Conservation (phyloP, 2,888 invertebrate genomes). For the Junonia oenone region DNA sequence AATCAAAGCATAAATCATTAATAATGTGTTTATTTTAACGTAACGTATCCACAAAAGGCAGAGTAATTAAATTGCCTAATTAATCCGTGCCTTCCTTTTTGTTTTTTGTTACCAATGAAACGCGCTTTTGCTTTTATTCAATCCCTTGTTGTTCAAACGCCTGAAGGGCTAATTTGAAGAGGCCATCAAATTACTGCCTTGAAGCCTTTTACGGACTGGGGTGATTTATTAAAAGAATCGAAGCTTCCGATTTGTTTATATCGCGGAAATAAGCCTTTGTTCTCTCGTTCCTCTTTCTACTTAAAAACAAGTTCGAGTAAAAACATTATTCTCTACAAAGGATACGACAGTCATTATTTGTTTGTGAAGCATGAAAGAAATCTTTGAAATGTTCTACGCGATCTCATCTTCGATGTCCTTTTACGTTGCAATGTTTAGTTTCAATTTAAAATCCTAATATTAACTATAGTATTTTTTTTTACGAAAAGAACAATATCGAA, state of each 20-base stretch:
- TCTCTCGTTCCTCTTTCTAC: conserved; percentile 12
- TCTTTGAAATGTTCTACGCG: background rate
- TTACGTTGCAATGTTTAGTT: no score
- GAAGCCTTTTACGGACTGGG: conserved; percentile 42
- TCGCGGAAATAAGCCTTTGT: conserved; percentile 28
- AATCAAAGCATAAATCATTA: background rate
- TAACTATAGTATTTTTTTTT: no score
- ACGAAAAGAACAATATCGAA: no score
- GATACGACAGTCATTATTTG: background rate
- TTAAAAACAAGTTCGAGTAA: conserved; percentile 8
- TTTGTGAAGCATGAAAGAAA: background rate
- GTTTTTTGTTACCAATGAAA: conserved; percentile 32
- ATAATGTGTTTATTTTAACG: background rate
- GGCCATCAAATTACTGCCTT: conserved; percentile 50
- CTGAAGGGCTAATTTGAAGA: conserved; percentile 49
- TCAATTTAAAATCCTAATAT: no score
- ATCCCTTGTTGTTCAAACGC: conserved; percentile 46
- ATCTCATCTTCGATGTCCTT: no score
- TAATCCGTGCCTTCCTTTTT: conserved; percentile 16
- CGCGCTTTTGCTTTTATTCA: conserved; percentile 42
- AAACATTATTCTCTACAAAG: background rate
- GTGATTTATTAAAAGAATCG: conserved; percentile 45
- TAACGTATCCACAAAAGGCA: background rate
- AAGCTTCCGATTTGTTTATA: conserved; percentile 33
- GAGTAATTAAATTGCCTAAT: conserved; percentile 9